A percentile compares a stretch with the other conserved stretches of the same genome.
These are phyloP conservation scores for Psix sp. DNA, from an alignment of 1,140 invertebrate species.

Conservation along the genomic window DNA sequence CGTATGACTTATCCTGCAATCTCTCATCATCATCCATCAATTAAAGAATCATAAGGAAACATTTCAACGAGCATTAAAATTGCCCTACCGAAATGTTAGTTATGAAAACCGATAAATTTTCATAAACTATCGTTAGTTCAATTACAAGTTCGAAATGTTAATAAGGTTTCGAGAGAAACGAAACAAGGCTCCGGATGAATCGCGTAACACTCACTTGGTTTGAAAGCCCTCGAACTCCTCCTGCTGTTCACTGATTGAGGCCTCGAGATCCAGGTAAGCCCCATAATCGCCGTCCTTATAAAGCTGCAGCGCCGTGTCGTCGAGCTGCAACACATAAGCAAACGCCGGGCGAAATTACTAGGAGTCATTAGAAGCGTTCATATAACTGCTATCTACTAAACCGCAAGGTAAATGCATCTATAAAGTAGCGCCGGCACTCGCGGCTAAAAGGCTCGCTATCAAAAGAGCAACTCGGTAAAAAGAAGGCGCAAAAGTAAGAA, in stretches of 20 bases:
- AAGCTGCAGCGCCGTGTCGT: constrained; percentile 96
- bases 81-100: too few relatives aligned
- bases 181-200: too few relatives aligned
- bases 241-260: constrained; percentile 94
- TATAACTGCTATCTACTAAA: constrained; percentile 58
- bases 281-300: constrained; percentile 98
- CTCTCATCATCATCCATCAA: too few relatives aligned
- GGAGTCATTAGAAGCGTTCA: constrained; percentile 54
- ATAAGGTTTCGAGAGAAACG: too few relatives aligned
- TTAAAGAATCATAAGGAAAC: too few relatives aligned
- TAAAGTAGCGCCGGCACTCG: constrained; percentile 47
- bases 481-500: background rate
- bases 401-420: constrained; percentile 53
- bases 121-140: too few relatives aligned
- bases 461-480: constrained; percentile 5
- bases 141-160: too few relatives aligned
- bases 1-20: too few relatives aligned
- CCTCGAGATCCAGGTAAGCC: constrained; percentile 96
- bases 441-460: constrained; percentile 30
- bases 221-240: constrained; percentile 97
- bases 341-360: constrained; percentile 57
- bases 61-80: too few relatives aligned
- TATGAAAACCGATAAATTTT: too few relatives aligned
- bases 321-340: constrained; percentile 85
- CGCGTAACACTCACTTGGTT: constrained; percentile 87